A percentile compares a stretch with the other conserved stretches of the same genome.
phyloP scores from a whole-genome alignment of 92 coral and sea anemone species.

The Palythoa caribaeorum region DNA sequence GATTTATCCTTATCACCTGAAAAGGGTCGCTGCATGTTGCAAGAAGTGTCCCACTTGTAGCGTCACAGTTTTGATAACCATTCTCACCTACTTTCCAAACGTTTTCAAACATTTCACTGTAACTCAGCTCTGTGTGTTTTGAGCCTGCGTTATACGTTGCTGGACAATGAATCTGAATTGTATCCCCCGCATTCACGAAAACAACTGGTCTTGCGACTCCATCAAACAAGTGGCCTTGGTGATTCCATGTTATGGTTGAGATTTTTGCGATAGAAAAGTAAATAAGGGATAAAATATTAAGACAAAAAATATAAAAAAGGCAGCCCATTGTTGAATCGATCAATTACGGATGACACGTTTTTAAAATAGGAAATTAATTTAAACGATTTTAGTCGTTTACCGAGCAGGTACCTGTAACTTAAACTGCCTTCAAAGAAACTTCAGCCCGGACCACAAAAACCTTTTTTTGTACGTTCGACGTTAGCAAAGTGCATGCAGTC shows the following conservation, averaged over 20 bases:
- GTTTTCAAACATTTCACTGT: conserved; percentile 62
- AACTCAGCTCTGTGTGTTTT: conserved; percentile 5
- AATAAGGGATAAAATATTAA: not conserved
- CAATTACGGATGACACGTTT: not conserved
- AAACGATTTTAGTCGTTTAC: not conserved
- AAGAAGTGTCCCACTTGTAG: conserved; percentile 62
- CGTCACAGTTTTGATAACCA: conserved; percentile 59
- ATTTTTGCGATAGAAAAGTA: conserved; percentile 4
- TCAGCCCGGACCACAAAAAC: too few species aligned
- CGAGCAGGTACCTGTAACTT: too few species aligned
- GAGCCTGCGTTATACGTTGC: not conserved
- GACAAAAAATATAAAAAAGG: not conserved
- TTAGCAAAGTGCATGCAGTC: too few species aligned
- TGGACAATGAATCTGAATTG: conserved; percentile 38
- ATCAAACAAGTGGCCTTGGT: conserved; percentile 35
- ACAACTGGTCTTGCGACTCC: conserved; percentile 26
- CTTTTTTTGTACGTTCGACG: too few species aligned
- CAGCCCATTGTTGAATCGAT: not conserved
- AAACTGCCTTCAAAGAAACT: too few species aligned
- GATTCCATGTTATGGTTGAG: conserved; percentile 32
- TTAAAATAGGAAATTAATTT: not conserved
- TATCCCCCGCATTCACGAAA: conserved; percentile 39
- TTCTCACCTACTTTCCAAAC: conserved; percentile 61
- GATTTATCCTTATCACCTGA: conserved; percentile 22
- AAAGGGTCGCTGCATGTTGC: conserved; percentile 61